Percentiles rank a stretch among this genome's conserved stretches.
Conservation (phyloP, 2,888 invertebrate genomes). For the Cremastobaeus sp. region DNA sequence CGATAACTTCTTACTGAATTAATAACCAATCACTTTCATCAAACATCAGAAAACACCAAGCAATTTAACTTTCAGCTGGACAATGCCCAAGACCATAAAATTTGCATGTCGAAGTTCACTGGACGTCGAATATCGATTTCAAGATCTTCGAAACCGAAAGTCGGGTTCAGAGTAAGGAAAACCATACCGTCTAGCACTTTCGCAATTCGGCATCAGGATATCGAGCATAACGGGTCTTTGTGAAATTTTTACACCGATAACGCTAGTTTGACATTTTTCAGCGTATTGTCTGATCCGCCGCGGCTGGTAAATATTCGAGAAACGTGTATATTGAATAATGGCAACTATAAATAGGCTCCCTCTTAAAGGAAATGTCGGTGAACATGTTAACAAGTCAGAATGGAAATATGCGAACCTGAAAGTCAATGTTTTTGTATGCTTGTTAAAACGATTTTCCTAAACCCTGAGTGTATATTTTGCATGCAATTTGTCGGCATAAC, state of each 20-base stretch:
- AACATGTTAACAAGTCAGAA: conserved; percentile 44
- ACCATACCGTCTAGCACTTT: too few species aligned
- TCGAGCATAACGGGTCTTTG: too few species aligned
- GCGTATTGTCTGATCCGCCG: conserved; percentile 17
- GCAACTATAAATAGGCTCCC: conserved; percentile 47
- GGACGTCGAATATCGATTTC: too few species aligned
- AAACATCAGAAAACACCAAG: too few species aligned
- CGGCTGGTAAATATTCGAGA: conserved; percentile 36
- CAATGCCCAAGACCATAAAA: too few species aligned
- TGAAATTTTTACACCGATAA: background rate
- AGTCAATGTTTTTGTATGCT: conserved; percentile 36
- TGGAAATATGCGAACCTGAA: conserved; percentile 37
- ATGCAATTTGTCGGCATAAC: conserved; percentile 18
- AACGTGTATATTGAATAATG: conserved; percentile 49
- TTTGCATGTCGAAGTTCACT: too few species aligned
- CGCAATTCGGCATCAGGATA: too few species aligned
- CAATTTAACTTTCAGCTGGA: too few species aligned
- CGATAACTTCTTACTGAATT: too few species aligned
- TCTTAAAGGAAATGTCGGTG: conserved; percentile 50
- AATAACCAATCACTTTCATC: too few species aligned
- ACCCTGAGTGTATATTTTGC: conserved; percentile 4
- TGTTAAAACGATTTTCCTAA: conserved; percentile 21
- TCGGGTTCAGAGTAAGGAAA: too few species aligned
- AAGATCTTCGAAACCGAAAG: too few species aligned
- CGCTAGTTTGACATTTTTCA: conserved; percentile 35